These are phyloP conservation scores for Ladona fulva DNA, from an alignment of 1,140 invertebrate species.

Conservation along the genomic window DNA sequence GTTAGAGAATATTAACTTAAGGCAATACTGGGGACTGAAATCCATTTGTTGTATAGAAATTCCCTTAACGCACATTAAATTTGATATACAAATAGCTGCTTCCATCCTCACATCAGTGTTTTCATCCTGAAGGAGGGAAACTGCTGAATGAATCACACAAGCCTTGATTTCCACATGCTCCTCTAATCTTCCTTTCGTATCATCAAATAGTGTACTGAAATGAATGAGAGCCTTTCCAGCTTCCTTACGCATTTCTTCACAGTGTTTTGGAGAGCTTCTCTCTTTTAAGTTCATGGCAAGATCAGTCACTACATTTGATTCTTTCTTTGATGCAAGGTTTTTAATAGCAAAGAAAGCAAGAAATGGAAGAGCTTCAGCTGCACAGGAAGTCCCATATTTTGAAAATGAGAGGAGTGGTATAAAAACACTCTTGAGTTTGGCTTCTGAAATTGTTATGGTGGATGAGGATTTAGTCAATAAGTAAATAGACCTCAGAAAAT, in stretches of 20 bases:
- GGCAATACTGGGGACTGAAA: not conserved
- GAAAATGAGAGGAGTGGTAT: no score
- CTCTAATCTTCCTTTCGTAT: not conserved
- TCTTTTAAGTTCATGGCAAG: not conserved
- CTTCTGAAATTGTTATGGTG: no score
- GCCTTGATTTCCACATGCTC: not conserved
- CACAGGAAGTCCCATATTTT: no score
- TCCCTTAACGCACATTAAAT: not conserved
- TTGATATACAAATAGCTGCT: not conserved
- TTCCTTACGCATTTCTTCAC: not conserved
- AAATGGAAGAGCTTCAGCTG: no score
- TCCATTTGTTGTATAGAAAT: not conserved
- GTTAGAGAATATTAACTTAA: not conserved
- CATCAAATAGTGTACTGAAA: not conserved
- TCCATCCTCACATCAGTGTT: not conserved
- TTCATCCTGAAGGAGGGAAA: not conserved
- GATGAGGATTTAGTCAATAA: no score
- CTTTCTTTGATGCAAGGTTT: not conserved
- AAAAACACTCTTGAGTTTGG: no score
- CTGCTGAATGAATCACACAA: not conserved
- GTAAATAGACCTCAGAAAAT: no score
- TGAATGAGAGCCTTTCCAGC: not conserved
- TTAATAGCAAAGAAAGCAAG: not conserved
- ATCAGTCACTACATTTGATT: not conserved
- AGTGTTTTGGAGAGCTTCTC: not conserved